Evolutionary conservation across 2,797 vertebrate genomes (phyloP), one percentile per base, ranked within the genome.

Genomic region (Phoeniculus purpureus): DNA sequence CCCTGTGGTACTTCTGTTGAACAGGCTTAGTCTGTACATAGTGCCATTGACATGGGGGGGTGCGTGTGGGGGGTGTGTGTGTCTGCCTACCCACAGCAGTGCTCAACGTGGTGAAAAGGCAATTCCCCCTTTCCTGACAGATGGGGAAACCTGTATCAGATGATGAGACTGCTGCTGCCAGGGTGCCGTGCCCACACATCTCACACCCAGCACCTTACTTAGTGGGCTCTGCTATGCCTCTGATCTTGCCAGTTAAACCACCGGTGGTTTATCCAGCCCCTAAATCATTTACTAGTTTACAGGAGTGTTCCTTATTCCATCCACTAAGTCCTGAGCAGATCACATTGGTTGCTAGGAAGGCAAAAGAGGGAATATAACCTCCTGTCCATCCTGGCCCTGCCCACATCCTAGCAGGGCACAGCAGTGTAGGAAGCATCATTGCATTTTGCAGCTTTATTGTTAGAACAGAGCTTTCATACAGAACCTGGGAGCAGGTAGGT

Each of bases 1-100:
- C 27, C 14, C 14, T n/a, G 25, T 61, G 71, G 48, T 76, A 23
- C 43, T 72, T 64, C n/a, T 70, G 45, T 87, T 81, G 60, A 76
- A 34, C 55, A 51, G 48, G 19, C 48, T 62, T 76, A 34, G 74
- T 9, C 22, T 15, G 16, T 58, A 18, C 1, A 0, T 43, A 15
- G 27, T 73, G 59, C 60, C 12, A 3, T 18, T 51, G 70, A 21
- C 0, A 0, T 45, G n/a, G n/a, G n/a, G n/a, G n/a, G n/a, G n/a
- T n/a, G n/a, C n/a, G n/a, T n/a, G n/a, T n/a, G n/a, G n/a, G n/a
- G n/a, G n/a, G 0, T 45, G n/a, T 48, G 5, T 34, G 59, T 48
- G 23, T 68, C 61, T 85, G 47, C 70, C 61, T 25, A 16, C 25
- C 47, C 51, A 47, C 61, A 56, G 50, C 40, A 52, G 26, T 22